A percentile compares a stretch with the other conserved stretches of the same genome.
These are phyloP conservation scores for Leptinotarsa texana DNA, from an alignment of 1,140 invertebrate species.

Conservation along the genomic window DNA sequence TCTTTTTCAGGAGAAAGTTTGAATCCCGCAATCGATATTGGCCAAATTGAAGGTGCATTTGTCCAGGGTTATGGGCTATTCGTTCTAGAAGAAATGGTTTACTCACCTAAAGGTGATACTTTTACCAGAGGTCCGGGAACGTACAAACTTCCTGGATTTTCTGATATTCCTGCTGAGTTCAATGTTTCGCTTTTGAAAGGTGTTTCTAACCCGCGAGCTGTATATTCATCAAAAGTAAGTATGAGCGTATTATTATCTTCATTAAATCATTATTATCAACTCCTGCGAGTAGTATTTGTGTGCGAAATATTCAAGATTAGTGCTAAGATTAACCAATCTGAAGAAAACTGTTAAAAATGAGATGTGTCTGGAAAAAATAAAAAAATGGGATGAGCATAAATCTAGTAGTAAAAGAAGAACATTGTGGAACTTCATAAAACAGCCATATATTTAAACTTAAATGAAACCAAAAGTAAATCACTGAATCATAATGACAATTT, in stretches of 20 bases:
- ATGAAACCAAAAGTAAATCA: too few species aligned
- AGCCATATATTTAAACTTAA: too few species aligned
- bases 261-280: neutral
- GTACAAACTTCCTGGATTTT: slow-evolving; percentile 91
- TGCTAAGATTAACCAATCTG: too few species aligned
- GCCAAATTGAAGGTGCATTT: slow-evolving; percentile 93
- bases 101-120: slow-evolving; percentile 79
- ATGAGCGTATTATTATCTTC: neutral
- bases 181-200: slow-evolving; percentile 91
- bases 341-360: too few species aligned
- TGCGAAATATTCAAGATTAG: too few species aligned
- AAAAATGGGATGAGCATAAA: too few species aligned
- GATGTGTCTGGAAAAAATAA: too few species aligned
- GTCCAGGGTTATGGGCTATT: slow-evolving; percentile 92
- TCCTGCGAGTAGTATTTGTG: neutral
- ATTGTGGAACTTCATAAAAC: too few species aligned
- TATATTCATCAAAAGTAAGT: slow-evolving; percentile 91
- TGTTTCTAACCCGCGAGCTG: slow-evolving; percentile 82
- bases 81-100: slow-evolving; percentile 86
- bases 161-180: slow-evolving; percentile 88
- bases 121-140: slow-evolving; percentile 84
- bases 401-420: too few species aligned
- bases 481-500: too few species aligned
- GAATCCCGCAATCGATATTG: slow-evolving; percentile 95
- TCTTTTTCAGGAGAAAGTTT: slow-evolving; percentile 72